Evolutionary conservation across 2,888 invertebrate genomes (phyloP).

Genomic region (Drosophila stalkeri): DNA sequence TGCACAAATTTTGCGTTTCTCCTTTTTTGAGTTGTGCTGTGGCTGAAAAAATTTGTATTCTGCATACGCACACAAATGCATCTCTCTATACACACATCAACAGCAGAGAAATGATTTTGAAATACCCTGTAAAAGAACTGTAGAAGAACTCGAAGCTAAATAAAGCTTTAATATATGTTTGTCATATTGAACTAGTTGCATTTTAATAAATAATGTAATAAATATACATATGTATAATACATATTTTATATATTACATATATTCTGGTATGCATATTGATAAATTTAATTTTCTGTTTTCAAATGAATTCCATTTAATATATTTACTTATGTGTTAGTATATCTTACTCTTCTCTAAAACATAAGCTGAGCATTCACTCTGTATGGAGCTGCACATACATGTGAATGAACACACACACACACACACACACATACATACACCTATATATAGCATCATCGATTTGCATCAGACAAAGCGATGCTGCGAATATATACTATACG

Average conservation of each 20-base stretch:
- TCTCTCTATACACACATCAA: constrained; percentile 42
- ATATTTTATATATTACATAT: not conserved
- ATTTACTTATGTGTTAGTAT: not conserved
- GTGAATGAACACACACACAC: constrained; percentile 6
- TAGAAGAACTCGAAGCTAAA: not conserved
- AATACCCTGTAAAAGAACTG: constrained; percentile 24
- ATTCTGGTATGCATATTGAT: not conserved
- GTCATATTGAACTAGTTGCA: not conserved
- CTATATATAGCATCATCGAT: constrained; percentile 28
- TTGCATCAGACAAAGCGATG: constrained; percentile 56
- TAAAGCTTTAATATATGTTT: not conserved
- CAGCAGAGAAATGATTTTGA: not conserved
- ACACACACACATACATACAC: not conserved
- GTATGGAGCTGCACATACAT: constrained; percentile 23
- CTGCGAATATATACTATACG: constrained; percentile 56
- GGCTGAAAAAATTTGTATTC: constrained; percentile 75
- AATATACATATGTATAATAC: not conserved
- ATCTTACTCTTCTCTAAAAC: not conserved
- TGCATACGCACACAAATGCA: constrained; percentile 46
- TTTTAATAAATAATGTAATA: too few species aligned
- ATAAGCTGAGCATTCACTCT: constrained; percentile 18
- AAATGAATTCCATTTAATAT: not conserved
- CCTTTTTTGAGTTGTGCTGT: constrained; percentile 46
- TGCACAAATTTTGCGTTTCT: constrained; percentile 64
- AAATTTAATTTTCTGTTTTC: not conserved